Evolutionary conservation across 2,888 invertebrate genomes (phyloP), one percentile per base, ranked within the genome.

Genomic region (Leptinotarsa haldemani): DNA sequence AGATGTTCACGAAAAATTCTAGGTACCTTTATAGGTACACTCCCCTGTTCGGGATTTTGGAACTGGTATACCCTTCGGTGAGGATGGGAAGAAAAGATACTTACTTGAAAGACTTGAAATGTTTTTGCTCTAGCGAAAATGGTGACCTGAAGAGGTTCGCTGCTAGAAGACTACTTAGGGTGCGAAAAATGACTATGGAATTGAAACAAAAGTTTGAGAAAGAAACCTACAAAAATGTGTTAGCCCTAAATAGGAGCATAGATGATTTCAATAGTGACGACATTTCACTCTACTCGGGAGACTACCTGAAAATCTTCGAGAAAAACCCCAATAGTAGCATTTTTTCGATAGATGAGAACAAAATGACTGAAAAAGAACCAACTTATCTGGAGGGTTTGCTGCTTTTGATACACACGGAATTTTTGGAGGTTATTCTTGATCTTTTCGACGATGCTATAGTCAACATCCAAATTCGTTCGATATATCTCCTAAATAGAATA

Each of bases 11-110:
- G 0, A 83, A 81, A 68, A 85, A 87, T 74, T 78, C 75, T 16
- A 80, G 83, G 71, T 87, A 86, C 76, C 78, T 86, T 18, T 84
- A 83, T 64, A 80, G 86, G 72, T 84, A 82, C 66, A 82, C 85
- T 4, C 80, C 84, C 9, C 75, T 87, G 22, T 87, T 85, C 73
- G 83, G 84, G 25, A 84, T 87, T 7, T 83, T 85, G 69, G 87
- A 87, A 80, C 73, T 87, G 22, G 81, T 87, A 12, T 70, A 74
- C 4, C 86, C 87, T 4, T 82, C 83, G n/a, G 73, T 85, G 40
- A 79, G 77, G 13, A 58, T 61, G 4, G 68, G 70, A n/a, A 61
- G n/a, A 1, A 77, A 70, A 69, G 56, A 69, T 71, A 77, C 73
- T 46, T 83, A 80, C 74, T 71, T 84, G n/a, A 76, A 74, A 3